Evolutionary conservation across 2,888 invertebrate genomes (phyloP).

Genomic region (Idaea dimidiata): DNA sequence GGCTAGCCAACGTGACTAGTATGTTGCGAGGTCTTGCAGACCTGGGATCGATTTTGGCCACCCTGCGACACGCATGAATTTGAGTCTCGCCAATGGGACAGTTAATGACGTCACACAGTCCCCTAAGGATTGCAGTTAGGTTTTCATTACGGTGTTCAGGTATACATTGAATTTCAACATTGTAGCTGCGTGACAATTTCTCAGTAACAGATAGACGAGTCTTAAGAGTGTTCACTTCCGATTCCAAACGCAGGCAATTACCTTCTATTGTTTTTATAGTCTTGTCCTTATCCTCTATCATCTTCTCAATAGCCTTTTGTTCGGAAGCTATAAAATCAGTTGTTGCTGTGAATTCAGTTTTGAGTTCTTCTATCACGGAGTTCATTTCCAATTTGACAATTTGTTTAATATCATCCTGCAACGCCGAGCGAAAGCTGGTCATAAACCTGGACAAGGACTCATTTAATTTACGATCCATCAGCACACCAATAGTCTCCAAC

Average conservation of each 20-base stretch:
- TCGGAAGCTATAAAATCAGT: slow-evolving; percentile 16
- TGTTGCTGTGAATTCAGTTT: slow-evolving; percentile 4
- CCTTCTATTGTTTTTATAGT: background rate
- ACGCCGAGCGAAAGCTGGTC: background rate
- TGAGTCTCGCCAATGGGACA: slow-evolving; percentile 3
- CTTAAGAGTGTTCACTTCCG: slow-evolving; percentile 4
- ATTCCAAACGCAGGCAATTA: background rate
- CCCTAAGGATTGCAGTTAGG: slow-evolving; percentile 8
- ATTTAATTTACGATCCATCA: background rate
- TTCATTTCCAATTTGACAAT: background rate
- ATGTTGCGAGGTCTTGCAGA: slow-evolving; percentile 13
- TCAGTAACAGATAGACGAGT: slow-evolving; percentile 8
- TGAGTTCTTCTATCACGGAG: background rate
- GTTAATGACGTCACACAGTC: slow-evolving; percentile 11
- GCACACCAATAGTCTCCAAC: background rate
- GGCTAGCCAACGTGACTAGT: slow-evolving; percentile 7
- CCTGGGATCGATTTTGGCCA: slow-evolving; percentile 13
- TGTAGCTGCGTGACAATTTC: slow-evolving; percentile 14
- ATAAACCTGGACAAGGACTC: background rate
- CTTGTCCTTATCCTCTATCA: background rate
- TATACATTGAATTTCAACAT: slow-evolving; percentile 16
- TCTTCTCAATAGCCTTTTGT: slow-evolving; percentile 2
- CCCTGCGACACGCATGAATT: slow-evolving; percentile 9
- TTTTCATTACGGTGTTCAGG: slow-evolving; percentile 16
- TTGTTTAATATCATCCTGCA: background rate